Evolutionary conservation across 1,140 invertebrate genomes (phyloP), one percentile per base, ranked within the genome.

Genomic region (Calliphora vicina): DNA sequence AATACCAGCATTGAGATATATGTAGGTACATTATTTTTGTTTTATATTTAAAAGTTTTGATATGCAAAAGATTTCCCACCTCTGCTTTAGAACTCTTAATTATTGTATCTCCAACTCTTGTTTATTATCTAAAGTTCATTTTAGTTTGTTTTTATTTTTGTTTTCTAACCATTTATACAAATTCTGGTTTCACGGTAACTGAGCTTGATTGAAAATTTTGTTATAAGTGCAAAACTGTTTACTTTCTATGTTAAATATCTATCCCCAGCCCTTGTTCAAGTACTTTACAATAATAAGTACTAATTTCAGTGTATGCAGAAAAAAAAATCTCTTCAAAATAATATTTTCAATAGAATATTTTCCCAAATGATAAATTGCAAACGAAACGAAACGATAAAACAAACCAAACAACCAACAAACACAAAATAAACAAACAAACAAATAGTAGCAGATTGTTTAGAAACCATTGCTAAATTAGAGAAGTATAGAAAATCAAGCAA

Each of bases 131-230:
- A 35, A 35, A 35, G 35, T 35, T 35, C 10, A 35, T 2, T 2
- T 35, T 2, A 35, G 35, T 35, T 35, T 35, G 10, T 2, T 2
- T 35, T 2, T 6, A 35, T 35, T 35, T 35, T 35, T 35, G 4
- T 35, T 35, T 35, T 35, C 35, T 35, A 35, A 35, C 1, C 10
- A 2, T 35, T 35, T 2, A 35, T 35, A 35, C 35, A 80, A 83
- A 42, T 78, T 71, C 6, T 83, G 50, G 50, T 17, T 82, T 50
- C 23, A 1, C 12, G 50, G 50, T 45, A 26, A 78, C 83, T 67
- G 67, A 81, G 20, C 72, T 81, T 57, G 83, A 83, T 81, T 83
- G 83, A 72, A 83, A 81, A 81, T 81, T 76, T 82, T 78, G 2
- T 80, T 50, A 35, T 20, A 26, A 23, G n/a, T 50, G 45, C 12